phyloP scores from a whole-genome alignment of 2,113 vertebrate species.

The Caranx ignobilis region DNA sequence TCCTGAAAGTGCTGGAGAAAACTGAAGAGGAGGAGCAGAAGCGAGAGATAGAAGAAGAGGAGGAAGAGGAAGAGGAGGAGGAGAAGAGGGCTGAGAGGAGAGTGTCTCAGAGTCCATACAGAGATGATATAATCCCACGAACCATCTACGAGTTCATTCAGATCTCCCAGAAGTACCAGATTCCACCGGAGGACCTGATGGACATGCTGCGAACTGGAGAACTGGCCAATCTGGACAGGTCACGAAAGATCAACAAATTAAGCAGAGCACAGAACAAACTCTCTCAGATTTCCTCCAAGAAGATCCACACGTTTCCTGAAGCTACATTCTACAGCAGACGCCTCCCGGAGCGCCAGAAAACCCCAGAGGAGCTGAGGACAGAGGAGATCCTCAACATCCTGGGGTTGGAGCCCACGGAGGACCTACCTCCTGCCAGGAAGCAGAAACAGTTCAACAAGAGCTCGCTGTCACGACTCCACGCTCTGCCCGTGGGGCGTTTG shows the following conservation, averaged over 20 bases:
- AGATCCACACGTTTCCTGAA: conserved; percentile 81
- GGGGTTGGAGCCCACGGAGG: conserved; percentile 82
- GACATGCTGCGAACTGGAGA: conserved; percentile 89
- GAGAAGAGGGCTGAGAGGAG: conserved; percentile 82
- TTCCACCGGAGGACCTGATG: conserved; percentile 92
- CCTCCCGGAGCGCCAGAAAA: conserved; percentile 69
- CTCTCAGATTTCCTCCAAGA: conserved; percentile 78
- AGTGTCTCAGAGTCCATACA: conserved; percentile 69
- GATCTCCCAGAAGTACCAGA: conserved; percentile 92
- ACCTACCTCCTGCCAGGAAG: conserved; percentile 79
- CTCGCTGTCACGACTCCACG: conserved; percentile 78
- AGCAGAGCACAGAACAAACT: conserved; percentile 81
- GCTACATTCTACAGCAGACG: conserved; percentile 80
- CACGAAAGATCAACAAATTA: conserved; percentile 77
- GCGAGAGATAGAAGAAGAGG: conserved; percentile 73
- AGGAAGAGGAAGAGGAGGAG: conserved; percentile 55
- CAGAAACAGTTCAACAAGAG: conserved; percentile 82
- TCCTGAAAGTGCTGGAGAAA: conserved; percentile 89
- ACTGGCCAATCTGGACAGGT: conserved; percentile 76
- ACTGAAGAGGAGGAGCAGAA: conserved; percentile 81
- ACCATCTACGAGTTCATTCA: conserved; percentile 90
- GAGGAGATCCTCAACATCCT: conserved; percentile 91
- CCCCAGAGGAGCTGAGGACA: conserved; percentile 86
- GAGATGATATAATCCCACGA: conserved; percentile 84
- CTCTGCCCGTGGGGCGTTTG: conserved; percentile 72